Base-by-base conservation (phyloP, 2,797 vertebrate genomes). In the Phaenicophaeus curvirostris region DNA sequence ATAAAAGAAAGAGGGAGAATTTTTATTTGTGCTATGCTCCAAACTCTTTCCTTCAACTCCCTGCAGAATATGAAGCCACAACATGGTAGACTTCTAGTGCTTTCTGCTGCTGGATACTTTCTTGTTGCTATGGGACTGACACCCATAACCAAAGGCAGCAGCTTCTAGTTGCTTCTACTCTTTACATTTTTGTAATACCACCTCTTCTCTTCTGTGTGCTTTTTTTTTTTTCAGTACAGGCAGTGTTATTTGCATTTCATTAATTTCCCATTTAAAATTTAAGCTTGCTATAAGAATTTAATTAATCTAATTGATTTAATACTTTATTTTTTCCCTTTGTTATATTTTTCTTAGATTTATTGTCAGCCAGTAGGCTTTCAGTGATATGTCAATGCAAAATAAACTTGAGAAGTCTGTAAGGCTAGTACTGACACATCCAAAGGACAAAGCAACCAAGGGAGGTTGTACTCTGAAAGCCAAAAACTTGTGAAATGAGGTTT, bases 251-350 rank as follows among this genome's bases (percentile, higher is more conserved):
- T 90, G 54, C 37, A 17, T 85, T 87, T 85, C 25, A 82, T 90
- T 84, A 55, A 41, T 89, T 93, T 90, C 41, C 25, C 77, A 13
- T 53, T 87, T 85, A 78, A 63, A 87, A 85, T 85, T 86, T 91
- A 83, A 89, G 69, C 23, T 61, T 63, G 11, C 54, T 77, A 3
- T 89, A 74, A 80, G 72, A 80, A 78, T 82, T 69, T 79, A 83
- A 90, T 91, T 84, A 87, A 81, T 46, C 39, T 87, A 50, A 76
- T 62, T 28, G 78, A 30, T 0, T 0, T 6, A 78, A 33, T 62
- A 42, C 7, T 85, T 82, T 8, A 63, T 86, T 79, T 80, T 77
- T 50, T 82, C 31, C 51, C 19, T 85, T 86, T 59, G n/a, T 85
- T 77, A 53, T 74, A 24, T 76, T 89, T 86, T 63, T 67, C 35